A percentile compares a stretch with the other conserved stretches of the same genome.
These are phyloP conservation scores for Meandrusa payeni DNA, from an alignment of 2,888 invertebrate species.

Conservation along the genomic window DNA sequence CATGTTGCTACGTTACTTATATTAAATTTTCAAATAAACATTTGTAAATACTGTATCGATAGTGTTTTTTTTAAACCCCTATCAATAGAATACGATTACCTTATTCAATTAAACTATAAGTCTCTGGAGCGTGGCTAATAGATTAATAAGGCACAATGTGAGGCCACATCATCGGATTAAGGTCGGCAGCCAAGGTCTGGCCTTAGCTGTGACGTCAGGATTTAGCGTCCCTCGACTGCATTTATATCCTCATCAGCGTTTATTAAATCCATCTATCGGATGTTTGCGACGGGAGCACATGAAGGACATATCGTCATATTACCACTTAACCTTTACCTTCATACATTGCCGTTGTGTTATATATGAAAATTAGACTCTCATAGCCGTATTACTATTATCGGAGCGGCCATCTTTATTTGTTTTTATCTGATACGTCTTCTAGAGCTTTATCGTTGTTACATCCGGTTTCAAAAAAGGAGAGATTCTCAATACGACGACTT, in stretches of 20 bases:
- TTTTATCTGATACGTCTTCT: no score
- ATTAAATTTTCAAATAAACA: no score
- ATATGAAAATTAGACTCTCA: no score
- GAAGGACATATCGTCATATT: neutral
- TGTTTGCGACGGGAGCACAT: constrained; percentile 9
- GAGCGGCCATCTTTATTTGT: no score
- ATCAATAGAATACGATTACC: no score
- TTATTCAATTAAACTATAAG: constrained; percentile 6
- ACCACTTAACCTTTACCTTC: constrained; percentile 5
- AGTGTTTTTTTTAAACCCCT: no score
- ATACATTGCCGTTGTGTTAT: neutral
- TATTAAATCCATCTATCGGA: constrained; percentile 3
- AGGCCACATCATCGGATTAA: constrained; percentile 15
- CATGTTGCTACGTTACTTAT: no score
- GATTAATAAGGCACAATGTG: constrained; percentile 10
- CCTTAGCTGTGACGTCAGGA: constrained; percentile 18
- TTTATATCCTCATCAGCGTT: constrained; percentile 12
- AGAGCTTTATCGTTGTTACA: no score
- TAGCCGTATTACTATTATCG: no score
- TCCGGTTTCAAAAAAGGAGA: no score
- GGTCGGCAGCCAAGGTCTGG: constrained; percentile 11
- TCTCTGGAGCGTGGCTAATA: constrained; percentile 1
- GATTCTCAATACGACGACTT: no score
- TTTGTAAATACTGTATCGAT: no score
- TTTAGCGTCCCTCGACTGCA: constrained; percentile 10